Conservation (phyloP, 2,113 vertebrate species). For the Blennius ocellaris region DNA sequence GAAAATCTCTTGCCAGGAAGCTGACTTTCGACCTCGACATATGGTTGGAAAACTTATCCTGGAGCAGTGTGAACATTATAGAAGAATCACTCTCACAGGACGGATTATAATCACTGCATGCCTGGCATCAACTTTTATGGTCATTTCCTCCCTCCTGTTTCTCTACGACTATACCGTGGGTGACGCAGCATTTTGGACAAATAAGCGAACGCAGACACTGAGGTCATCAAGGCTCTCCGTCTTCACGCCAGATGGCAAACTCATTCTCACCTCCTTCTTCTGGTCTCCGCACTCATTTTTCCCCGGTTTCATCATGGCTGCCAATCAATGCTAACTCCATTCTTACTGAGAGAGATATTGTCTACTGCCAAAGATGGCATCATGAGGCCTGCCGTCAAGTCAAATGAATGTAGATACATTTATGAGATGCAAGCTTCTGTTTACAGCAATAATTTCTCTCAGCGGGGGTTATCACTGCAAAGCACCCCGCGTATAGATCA, state of each 20-base stretch:
- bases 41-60: constrained; percentile 9
- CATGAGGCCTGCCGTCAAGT: constrained; percentile 52
- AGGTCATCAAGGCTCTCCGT: constrained; percentile 26
- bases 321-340: constrained; percentile 27
- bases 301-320: constrained; percentile 28
- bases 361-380: constrained; percentile 49
- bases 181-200: constrained; percentile 31
- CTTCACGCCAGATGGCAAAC: constrained; percentile 49
- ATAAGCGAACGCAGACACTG: not conserved
- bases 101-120: constrained; percentile 28
- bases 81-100: constrained; percentile 33
- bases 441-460: constrained; percentile 76
- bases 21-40: constrained; percentile 3
- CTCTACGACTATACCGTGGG: not conserved
- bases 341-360: constrained; percentile 57
- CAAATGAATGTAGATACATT: constrained; percentile 80
- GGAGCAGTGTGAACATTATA: constrained; percentile 40
- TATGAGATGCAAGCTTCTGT: constrained; percentile 78
- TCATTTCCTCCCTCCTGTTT: constrained; percentile 5
- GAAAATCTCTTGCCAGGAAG: not conserved
- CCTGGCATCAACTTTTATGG: constrained; percentile 13
- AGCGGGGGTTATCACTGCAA: constrained; percentile 56
- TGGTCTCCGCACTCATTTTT: not conserved
- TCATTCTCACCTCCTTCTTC: constrained; percentile 20
- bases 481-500: constrained; percentile 71